Evolutionary conservation across 1,140 invertebrate genomes (phyloP).

Genomic region (Drosophila elegans): DNA sequence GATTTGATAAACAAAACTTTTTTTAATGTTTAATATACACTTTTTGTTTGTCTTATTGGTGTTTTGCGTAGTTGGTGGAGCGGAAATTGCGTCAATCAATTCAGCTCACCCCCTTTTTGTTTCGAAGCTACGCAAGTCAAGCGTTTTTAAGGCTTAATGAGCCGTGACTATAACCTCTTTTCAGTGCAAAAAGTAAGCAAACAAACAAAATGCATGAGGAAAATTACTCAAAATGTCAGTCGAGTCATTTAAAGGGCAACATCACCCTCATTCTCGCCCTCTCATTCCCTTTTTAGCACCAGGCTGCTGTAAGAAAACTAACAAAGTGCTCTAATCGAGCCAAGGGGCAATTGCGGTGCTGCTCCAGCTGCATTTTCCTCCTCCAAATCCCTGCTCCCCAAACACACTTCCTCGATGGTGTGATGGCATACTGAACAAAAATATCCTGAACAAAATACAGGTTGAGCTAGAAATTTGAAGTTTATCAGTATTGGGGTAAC

Average conservation of each 20-base stretch:
- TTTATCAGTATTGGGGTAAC: too few relatives aligned
- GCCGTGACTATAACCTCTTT: constrained; percentile 38
- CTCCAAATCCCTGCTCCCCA: not conserved
- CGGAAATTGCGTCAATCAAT: constrained; percentile 43
- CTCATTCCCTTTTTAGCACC: not conserved
- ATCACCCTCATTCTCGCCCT: not conserved
- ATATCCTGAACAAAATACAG: too few relatives aligned
- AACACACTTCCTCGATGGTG: not conserved
- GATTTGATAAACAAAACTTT: constrained; percentile 64
- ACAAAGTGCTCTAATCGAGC: constrained; percentile 74
- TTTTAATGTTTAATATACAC: constrained; percentile 31
- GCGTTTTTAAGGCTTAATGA: constrained; percentile 59
- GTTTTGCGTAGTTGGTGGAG: constrained; percentile 49
- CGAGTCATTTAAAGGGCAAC: constrained; percentile 42
- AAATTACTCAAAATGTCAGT: constrained; percentile 69
- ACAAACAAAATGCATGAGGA: constrained; percentile 47
- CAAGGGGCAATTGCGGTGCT: constrained; percentile 47
- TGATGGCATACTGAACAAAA: not conserved
- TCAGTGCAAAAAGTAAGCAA: constrained; percentile 11
- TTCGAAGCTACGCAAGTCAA: constrained; percentile 1
- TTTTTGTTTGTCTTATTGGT: constrained; percentile 32
- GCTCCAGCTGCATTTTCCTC: constrained; percentile 23
- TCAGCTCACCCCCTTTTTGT: not conserved
- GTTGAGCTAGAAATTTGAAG: not conserved
- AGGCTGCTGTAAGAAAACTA: constrained; percentile 55